phyloP scores from a whole-genome alignment of 1,140 invertebrate species.

The Pogonognathellus flavescens region DNA sequence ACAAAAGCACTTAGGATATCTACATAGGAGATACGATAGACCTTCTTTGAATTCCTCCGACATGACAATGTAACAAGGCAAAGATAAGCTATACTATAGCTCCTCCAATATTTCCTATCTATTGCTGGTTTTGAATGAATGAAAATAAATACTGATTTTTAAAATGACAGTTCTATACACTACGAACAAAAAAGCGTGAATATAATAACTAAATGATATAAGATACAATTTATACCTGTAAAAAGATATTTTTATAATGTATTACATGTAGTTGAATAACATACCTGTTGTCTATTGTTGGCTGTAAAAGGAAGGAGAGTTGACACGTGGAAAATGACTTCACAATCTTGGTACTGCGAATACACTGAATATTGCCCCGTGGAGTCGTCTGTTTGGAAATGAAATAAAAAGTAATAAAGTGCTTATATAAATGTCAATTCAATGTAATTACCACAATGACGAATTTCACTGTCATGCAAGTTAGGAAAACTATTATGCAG shows the following conservation, averaged over 20 bases:
- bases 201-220: not conserved
- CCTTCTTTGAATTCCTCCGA: too few relatives aligned
- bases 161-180: conserved; percentile 21
- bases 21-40: too few relatives aligned
- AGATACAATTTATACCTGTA: too few relatives aligned
- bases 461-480: not conserved
- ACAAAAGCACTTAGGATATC: too few relatives aligned
- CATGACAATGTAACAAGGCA: too few relatives aligned
- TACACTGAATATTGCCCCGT: conserved; percentile 90
- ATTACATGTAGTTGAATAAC: conserved; percentile 1
- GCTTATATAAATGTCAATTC: conserved; percentile 14
- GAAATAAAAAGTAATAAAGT: conserved; percentile 9
- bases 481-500: not conserved
- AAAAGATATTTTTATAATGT: not conserved
- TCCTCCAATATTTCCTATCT: too few relatives aligned
- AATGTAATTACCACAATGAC: conserved; percentile 24
- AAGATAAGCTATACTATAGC: too few relatives aligned
- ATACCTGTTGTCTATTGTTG: conserved; percentile 88
- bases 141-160: not conserved
- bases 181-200: not conserved
- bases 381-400: conserved; percentile 78
- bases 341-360: conserved; percentile 84
- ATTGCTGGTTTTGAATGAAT: not conserved
- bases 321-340: conserved; percentile 95
- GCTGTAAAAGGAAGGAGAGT: conserved; percentile 93